Percentiles rank a stretch among this genome's conserved stretches.
These are phyloP conservation scores for Augiades crinisus DNA, from an alignment of 2,888 invertebrate genomes.

Conservation along the genomic window DNA sequence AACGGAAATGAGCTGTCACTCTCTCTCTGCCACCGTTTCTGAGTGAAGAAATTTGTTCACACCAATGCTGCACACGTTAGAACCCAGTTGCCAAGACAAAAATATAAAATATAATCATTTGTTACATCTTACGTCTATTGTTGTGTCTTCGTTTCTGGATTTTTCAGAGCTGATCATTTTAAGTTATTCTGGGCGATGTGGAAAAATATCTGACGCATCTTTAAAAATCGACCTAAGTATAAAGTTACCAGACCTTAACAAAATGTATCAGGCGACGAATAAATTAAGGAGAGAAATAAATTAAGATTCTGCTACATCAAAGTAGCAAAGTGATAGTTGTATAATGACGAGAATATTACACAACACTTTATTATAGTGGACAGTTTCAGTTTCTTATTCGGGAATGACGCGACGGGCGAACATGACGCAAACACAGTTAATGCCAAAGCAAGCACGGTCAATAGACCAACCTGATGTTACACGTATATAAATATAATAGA, in stretches of 20 bases:
- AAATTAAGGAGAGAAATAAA: too few relatives aligned
- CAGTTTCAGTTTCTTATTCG: constrained; percentile 6
- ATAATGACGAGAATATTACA: constrained; percentile 3
- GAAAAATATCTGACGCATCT: background rate
- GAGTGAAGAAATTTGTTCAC: constrained; percentile 33
- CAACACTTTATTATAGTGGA: background rate
- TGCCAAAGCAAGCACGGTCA: constrained; percentile 39
- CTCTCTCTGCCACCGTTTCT: constrained; percentile 22
- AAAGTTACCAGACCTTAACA: too few relatives aligned
- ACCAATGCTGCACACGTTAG: constrained; percentile 24
- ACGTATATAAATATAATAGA: too few relatives aligned
- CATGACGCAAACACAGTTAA: constrained; percentile 35
- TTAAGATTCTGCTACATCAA: background rate
- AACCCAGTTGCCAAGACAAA: constrained; percentile 17
- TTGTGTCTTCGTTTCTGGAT: background rate
- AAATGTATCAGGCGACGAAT: too few relatives aligned
- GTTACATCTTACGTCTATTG: constrained; percentile 7
- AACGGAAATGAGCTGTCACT: constrained; percentile 23
- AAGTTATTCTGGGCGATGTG: background rate
- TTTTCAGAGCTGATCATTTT: background rate
- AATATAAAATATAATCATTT: constrained; percentile 12
- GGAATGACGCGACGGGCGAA: constrained; percentile 12
- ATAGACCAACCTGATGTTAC: background rate
- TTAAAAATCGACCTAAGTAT: too few relatives aligned
- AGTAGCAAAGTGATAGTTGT: background rate